Percentiles rank a stretch among this genome's conserved stretches.
Conservation (phyloP, 2,113 vertebrate genomes). For the Numenius arquata region DNA sequence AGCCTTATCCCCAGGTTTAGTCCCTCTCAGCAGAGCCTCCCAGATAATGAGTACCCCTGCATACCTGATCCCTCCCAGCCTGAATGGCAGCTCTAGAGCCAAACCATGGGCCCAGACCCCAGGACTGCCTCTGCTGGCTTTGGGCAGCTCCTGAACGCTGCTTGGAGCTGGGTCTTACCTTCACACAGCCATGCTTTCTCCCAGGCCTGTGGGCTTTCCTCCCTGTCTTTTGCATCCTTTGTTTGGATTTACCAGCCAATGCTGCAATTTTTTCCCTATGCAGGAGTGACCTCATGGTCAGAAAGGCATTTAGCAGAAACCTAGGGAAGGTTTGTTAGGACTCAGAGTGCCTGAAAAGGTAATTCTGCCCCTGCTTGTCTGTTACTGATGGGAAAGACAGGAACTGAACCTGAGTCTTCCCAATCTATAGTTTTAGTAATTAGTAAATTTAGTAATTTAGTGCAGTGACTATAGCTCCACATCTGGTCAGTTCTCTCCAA, state of each 20-base stretch:
- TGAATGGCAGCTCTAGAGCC: neutral
- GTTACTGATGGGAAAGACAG: neutral
- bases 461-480: neutral
- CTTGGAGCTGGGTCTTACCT: neutral
- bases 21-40: neutral
- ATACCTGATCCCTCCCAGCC: neutral
- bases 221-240: neutral
- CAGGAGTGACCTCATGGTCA: neutral
- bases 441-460: neutral
- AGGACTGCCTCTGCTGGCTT: neutral
- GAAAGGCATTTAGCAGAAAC: neutral
- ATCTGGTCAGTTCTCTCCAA: accelerated
- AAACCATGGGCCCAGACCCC: neutral
- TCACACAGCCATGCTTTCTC: neutral
- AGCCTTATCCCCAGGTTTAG: neutral
- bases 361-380: neutral
- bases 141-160: neutral
- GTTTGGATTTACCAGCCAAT: neutral
- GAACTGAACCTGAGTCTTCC: neutral
- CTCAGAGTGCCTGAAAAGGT: neutral
- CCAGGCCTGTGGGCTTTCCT: neutral
- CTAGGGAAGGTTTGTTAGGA: neutral
- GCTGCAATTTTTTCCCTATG: neutral
- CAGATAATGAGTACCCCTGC: neutral
- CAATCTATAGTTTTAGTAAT: neutral